Percentiles rank a stretch among this genome's conserved stretches.
phyloP scores from a whole-genome alignment of 2,797 vertebrate genomes.

The Coendou prehensilis region DNA sequence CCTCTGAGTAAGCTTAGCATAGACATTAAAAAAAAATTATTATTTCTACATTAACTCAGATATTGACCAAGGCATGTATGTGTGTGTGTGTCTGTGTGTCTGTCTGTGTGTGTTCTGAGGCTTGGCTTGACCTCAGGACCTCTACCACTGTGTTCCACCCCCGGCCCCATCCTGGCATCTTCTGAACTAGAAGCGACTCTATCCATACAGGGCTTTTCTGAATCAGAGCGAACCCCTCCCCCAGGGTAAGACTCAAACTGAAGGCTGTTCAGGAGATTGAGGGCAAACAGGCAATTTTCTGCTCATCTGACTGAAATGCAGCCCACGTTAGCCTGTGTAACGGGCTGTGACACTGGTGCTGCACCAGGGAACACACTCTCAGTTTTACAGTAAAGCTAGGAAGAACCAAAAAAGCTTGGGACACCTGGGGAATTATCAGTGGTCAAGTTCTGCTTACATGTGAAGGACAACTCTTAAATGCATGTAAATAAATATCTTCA shows the following conservation, averaged over 20 bases:
- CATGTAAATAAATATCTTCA: conserved; percentile 39
- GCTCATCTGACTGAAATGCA: background rate
- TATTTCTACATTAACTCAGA: conserved; percentile 1
- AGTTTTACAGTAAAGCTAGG: conserved; percentile 10
- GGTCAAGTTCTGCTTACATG: conserved; percentile 39
- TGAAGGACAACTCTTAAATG: conserved; percentile 53
- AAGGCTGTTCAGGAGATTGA: background rate
- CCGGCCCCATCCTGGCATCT: background rate
- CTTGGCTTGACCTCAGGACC: background rate
- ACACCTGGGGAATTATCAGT: background rate
- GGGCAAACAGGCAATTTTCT: background rate
- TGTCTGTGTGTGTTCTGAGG: too few species aligned
- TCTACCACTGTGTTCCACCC: background rate
- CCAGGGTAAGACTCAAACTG: conserved; percentile 11
- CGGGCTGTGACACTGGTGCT: background rate
- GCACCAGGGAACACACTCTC: background rate
- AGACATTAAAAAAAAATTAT: background rate
- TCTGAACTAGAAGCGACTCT: conserved; percentile 36
- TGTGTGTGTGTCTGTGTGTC: background rate
- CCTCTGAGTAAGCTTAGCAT: background rate
- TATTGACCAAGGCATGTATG: background rate
- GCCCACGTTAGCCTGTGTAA: background rate
- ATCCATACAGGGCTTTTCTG: background rate
- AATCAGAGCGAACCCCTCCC: conserved; percentile 18
- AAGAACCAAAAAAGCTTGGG: conserved; percentile 18